Evolutionary conservation across 2,113 vertebrate genomes (phyloP).

Genomic region (Mormyrus lacerda): DNA sequence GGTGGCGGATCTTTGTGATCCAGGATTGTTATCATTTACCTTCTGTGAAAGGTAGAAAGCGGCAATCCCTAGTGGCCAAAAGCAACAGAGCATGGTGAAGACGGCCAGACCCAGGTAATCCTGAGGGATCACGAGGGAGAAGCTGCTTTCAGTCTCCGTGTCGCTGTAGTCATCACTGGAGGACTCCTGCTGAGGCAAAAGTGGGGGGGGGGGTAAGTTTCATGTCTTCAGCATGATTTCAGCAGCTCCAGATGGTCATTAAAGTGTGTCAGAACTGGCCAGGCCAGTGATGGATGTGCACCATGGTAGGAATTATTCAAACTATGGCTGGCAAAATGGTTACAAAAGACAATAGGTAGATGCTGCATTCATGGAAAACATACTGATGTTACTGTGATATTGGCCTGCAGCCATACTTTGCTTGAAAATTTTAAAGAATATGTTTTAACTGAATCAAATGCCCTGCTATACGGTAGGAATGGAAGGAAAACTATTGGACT

Average conservation of each 20-base stretch:
- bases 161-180: constrained; percentile 77
- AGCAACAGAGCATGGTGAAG: constrained; percentile 86
- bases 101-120: constrained; percentile 80
- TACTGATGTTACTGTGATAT: background rate
- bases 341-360: background rate
- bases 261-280: background rate
- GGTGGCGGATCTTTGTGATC: background rate
- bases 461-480: no score
- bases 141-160: constrained; percentile 65
- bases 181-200: constrained; percentile 53
- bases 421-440: background rate
- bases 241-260: background rate
- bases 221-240: background rate
- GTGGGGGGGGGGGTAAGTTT: background rate
- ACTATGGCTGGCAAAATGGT: background rate
- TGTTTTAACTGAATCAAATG: background rate
- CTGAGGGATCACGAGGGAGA: constrained; percentile 71
- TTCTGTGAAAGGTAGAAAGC: constrained; percentile 85
- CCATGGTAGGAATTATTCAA: background rate
- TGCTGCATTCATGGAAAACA: background rate
- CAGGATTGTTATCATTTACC: constrained; percentile 45
- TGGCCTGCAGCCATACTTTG: background rate
- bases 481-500: no score
- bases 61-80: constrained; percentile 82
- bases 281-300: background rate